phyloP scores from a whole-genome alignment of 2,888 invertebrate genomes.

The Eremobia ochroleuca region DNA sequence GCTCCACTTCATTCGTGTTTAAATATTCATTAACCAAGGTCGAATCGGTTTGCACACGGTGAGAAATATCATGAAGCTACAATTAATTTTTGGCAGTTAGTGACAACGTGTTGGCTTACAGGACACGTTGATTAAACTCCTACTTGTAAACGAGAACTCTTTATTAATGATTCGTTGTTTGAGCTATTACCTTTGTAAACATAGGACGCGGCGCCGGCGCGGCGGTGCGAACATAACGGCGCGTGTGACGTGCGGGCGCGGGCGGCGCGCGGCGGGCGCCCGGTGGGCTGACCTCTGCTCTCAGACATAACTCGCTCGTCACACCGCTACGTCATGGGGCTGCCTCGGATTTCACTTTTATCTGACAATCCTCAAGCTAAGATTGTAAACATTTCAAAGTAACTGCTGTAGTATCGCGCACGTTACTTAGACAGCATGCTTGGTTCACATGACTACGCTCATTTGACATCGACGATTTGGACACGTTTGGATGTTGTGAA shows the following conservation, averaged over 20 bases:
- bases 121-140: neutral
- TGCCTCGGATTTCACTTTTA: conserved; percentile 56
- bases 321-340: conserved; percentile 20
- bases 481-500: conserved; percentile 36
- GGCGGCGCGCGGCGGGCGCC: neutral
- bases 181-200: neutral
- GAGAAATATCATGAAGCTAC: conserved; percentile 34
- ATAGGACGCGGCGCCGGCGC: neutral
- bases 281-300: conserved; percentile 38
- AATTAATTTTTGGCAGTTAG: neutral
- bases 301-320: conserved; percentile 10
- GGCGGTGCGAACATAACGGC: neutral
- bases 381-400: neutral
- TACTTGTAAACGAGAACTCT: neutral
- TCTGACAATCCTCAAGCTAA: neutral
- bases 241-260: neutral
- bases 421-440: conserved; percentile 8
- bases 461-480: neutral
- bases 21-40: conserved; percentile 58
- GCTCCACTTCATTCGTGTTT: conserved; percentile 26
- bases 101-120: neutral
- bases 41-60: conserved; percentile 22
- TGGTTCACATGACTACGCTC: conserved; percentile 21
- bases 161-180: neutral
- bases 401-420: neutral